A percentile compares a stretch with the other conserved stretches of the same genome.
phyloP scores from a whole-genome alignment of 2,888 invertebrate species.

The Ashinkailepas kermadecensis region DNA sequence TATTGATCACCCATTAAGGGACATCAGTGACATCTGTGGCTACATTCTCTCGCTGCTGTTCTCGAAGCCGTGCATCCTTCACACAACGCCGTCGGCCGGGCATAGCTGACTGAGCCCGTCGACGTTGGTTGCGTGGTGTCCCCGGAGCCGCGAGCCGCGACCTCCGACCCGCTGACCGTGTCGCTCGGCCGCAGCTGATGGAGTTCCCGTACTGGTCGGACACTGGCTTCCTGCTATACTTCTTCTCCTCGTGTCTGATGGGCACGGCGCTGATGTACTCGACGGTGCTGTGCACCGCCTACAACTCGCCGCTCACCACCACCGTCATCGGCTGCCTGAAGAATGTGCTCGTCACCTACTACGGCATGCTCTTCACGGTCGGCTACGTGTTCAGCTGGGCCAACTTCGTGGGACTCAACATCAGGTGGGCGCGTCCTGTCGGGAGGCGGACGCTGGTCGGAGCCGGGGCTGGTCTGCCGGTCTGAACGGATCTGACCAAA shows the following conservation, averaged over 20 bases:
- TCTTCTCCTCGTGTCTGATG: slow-evolving; percentile 86
- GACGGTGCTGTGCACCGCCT: slow-evolving; percentile 87
- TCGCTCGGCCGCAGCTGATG: slow-evolving; percentile 43
- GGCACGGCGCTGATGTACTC: slow-evolving; percentile 93
- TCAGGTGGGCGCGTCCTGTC: slow-evolving; percentile 46
- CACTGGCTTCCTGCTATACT: slow-evolving; percentile 66
- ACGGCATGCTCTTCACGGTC: slow-evolving; percentile 96
- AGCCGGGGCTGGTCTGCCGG: not conserved
- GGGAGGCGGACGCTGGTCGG: not conserved
- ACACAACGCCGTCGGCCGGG: too few relatives aligned
- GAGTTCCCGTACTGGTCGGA: slow-evolving; percentile 67
- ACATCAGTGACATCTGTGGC: too few relatives aligned
- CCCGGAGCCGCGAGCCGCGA: not conserved
- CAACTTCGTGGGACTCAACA: slow-evolving; percentile 93
- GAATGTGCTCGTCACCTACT: slow-evolving; percentile 93
- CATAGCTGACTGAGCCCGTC: too few relatives aligned
- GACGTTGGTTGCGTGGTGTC: too few relatives aligned
- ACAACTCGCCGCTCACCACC: slow-evolving; percentile 97
- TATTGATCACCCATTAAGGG: too few relatives aligned
- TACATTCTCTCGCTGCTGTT: too few relatives aligned
- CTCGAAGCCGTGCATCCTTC: too few relatives aligned
- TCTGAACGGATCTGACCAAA: not conserved
- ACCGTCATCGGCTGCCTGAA: slow-evolving; percentile 97
- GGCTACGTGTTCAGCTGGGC: slow-evolving; percentile 92
- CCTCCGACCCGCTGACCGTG: not conserved